Percentiles rank a stretch among this genome's conserved stretches.
Evolutionary conservation across 2,888 invertebrate species (phyloP).

Genomic region (Agrochola litura): DNA sequence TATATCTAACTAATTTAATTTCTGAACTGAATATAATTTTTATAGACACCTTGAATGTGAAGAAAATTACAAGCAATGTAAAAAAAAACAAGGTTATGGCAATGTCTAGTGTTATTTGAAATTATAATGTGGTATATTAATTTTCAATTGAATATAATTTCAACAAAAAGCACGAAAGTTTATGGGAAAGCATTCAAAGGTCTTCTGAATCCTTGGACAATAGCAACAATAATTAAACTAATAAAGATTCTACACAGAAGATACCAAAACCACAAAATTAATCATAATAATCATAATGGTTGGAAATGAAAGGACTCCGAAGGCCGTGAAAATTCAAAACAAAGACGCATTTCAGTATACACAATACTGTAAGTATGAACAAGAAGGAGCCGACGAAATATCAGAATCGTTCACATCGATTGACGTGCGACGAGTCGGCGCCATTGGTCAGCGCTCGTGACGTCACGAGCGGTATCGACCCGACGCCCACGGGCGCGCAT

Average conservation of each 20-base stretch:
- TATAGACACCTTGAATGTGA: neutral
- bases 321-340: constrained; percentile 74
- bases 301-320: constrained; percentile 43
- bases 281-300: neutral
- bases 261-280: neutral
- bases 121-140: constrained; percentile 1
- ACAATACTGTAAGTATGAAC: constrained; percentile 67
- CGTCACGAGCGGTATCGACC: constrained; percentile 87
- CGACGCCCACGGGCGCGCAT: constrained; percentile 86
- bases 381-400: constrained; percentile 66
- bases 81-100: neutral
- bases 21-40: constrained; percentile 11
- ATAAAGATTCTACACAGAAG: neutral
- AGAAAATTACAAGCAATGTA: constrained; percentile 2
- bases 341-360: constrained; percentile 62
- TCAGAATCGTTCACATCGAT: constrained; percentile 85
- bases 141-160: constrained; percentile 6
- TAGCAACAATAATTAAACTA: neutral
- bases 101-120: constrained; percentile 13
- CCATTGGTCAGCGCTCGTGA: constrained; percentile 85
- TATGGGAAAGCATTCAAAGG: neutral
- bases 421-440: constrained; percentile 83
- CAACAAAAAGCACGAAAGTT: neutral
- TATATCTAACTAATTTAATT: constrained; percentile 30
- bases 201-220: no score